Conservation (phyloP, 2,797 vertebrate genomes). For the Nannoperca obscura region DNA sequence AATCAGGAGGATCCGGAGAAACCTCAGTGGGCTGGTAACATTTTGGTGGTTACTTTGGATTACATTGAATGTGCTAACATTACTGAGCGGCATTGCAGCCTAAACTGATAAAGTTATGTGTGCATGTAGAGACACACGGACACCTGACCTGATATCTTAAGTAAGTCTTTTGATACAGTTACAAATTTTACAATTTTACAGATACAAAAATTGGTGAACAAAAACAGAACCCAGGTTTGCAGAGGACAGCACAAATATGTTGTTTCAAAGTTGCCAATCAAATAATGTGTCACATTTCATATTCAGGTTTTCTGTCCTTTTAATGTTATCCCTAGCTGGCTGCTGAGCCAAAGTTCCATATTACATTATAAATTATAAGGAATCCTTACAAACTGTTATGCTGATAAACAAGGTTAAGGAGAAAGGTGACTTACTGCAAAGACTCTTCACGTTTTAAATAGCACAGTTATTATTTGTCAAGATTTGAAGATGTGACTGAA, state of each 20-base stretch:
- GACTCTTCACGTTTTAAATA: background rate
- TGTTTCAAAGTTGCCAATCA: background rate
- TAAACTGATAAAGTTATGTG: background rate
- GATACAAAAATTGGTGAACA: background rate
- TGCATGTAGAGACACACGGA: background rate
- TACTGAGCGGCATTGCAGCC: constrained; percentile 6
- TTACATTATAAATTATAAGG: background rate
- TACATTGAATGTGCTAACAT: constrained; percentile 30
- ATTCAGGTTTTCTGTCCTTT: background rate
- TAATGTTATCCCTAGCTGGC: background rate
- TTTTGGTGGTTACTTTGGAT: constrained; percentile 39
- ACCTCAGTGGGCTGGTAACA: constrained; percentile 23
- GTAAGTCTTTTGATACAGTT: background rate
- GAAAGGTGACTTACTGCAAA: background rate
- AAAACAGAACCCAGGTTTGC: background rate
- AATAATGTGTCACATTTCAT: background rate
- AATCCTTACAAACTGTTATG: background rate
- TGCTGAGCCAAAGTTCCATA: background rate
- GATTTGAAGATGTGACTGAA: background rate
- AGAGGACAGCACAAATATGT: background rate
- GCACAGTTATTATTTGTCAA: background rate
- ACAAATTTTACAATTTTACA: no score
- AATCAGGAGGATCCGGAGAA: constrained; percentile 42
- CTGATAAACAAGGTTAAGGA: background rate
- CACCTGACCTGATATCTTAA: background rate